Base-by-base conservation (phyloP, 1,140 invertebrate genomes). In the Pissodes strobi region DNA sequence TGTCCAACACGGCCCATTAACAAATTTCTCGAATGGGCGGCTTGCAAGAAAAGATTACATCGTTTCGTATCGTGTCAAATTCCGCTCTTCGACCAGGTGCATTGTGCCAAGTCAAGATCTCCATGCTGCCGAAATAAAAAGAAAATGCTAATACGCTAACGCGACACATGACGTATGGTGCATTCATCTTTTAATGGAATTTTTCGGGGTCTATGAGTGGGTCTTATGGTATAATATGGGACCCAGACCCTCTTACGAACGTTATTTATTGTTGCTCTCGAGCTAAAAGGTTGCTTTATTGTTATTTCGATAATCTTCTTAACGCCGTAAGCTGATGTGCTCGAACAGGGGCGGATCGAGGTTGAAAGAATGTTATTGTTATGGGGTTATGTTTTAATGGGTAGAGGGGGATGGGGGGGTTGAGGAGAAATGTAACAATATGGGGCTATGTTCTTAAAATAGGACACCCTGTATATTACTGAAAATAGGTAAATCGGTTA, bases 281-380 rank as follows among this genome's bases (percentile, higher is more conserved):
- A 64, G 38, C 61, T 52, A 51, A 64, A 64, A 64, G 61, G 61
- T 56, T 64, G 38, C 52, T 56, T 64, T 51, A 64, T 64, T 64
- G 61, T 64, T 56, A 51, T 43, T 30, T 64, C 52, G 58, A 61
- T 64, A 64, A 64, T 51, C 61, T 43, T 56, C 61, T 64, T 64
- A 64, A 64, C 61, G 61, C 61, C 61, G 56, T 46, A 61, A 57
- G 48, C 48, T 52, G 48, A 25, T 25, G 22, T 27, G 12, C 55
- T 25, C 23, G 23, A 45, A 8, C 55, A 57, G 55, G 39, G 55
- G 19, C 19, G 55, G 55, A 27, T 45, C n/a, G n/a, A n/a, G n/a
- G n/a, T n/a, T n/a, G n/a, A n/a, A n/a, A n/a, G n/a, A n/a, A n/a
- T n/a, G n/a, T n/a, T n/a, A n/a, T n/a, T n/a, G n/a, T n/a, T n/a